Percentiles rank a stretch among this genome's conserved stretches.
Conservation (phyloP, 2,888 invertebrate species). For the Subacronicta megacephala region DNA sequence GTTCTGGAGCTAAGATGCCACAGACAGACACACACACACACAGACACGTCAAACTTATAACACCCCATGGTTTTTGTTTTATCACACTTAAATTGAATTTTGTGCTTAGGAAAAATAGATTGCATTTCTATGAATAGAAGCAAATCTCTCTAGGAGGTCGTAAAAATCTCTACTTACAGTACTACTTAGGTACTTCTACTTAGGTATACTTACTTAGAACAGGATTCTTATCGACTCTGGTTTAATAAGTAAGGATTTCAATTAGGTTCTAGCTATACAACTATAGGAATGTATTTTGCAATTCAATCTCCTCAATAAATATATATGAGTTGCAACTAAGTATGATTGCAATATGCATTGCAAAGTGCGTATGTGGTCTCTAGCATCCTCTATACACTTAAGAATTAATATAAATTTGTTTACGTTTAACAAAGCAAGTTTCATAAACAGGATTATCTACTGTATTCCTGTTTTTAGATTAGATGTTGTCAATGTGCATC, state of each 20-base stretch:
- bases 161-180: no score
- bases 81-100: no score
- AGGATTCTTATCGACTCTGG: neutral
- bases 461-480: neutral
- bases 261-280: neutral
- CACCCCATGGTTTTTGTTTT: no score
- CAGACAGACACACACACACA: no score
- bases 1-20: no score
- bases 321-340: conserved; percentile 1
- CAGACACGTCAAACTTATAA: no score
- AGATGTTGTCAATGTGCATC: neutral
- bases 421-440: conserved; percentile 18
- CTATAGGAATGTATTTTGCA: neutral
- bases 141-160: no score
- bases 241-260: neutral
- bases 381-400: neutral
- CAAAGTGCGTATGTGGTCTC: conserved; percentile 11
- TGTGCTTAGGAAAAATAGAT: no score
- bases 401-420: no score
- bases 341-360: conserved; percentile 9
- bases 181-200: no score
- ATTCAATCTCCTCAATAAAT: conserved; percentile 23
- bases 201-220: neutral
- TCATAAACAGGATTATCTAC: conserved; percentile 15
- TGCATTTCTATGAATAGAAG: no score